phyloP scores from a whole-genome alignment of 2,113 vertebrate genomes.

The Nesogale talazaci region DNA sequence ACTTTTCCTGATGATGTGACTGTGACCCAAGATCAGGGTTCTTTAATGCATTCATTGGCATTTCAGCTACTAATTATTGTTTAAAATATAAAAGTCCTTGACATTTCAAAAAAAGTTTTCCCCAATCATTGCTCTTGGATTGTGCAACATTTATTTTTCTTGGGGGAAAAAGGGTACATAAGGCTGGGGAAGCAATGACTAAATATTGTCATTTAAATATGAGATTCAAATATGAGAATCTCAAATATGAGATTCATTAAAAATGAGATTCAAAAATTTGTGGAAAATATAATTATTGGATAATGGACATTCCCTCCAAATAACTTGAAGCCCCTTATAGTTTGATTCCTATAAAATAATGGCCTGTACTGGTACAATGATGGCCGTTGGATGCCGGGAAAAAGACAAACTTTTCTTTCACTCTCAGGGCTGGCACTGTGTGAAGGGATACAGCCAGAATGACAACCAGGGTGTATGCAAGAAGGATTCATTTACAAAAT shows the following conservation, averaged over 20 bases:
- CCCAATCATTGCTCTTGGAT: conserved; percentile 43
- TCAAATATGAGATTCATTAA: too few relatives aligned
- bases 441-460: not conserved
- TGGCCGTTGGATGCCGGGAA: not conserved
- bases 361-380: not conserved
- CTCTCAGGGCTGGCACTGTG: rapidly evolving
- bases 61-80: conserved; percentile 71
- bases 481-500: not conserved
- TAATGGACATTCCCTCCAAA: too few relatives aligned
- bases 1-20: conserved; percentile 53
- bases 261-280: too few relatives aligned
- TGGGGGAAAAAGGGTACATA: not conserved
- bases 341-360: not conserved
- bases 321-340: too few relatives aligned
- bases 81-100: conserved; percentile 68
- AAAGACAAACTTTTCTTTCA: not conserved
- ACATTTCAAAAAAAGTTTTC: conserved; percentile 73
- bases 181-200: conserved; percentile 23
- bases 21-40: conserved; percentile 56
- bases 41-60: conserved; percentile 63
- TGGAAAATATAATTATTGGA: too few relatives aligned
- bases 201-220: conserved; percentile 29
- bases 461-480: not conserved
- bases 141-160: not conserved
- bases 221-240: too few relatives aligned